These are phyloP conservation scores for Bombus huntii DNA, from an alignment of 1,140 invertebrate genomes.

Conservation along the genomic window DNA sequence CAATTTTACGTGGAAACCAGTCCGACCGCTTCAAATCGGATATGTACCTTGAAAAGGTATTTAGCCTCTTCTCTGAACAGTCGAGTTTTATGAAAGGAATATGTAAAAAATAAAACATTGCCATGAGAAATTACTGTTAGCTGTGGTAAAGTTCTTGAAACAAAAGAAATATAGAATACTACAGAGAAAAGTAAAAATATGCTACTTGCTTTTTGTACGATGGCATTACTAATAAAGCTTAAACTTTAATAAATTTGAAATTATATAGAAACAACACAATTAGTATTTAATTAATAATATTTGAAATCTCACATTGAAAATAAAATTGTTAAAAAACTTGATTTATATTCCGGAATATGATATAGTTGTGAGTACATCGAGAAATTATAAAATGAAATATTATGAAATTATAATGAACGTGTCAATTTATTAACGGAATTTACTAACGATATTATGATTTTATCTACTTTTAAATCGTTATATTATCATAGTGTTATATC, in stretches of 20 bases:
- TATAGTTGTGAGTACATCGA: background rate
- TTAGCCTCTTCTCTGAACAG: background rate
- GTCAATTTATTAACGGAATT: background rate
- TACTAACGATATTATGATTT: background rate
- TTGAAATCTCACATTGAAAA: background rate
- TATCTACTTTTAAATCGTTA: background rate
- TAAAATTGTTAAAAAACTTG: background rate
- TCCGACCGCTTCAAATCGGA: background rate
- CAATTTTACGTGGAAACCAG: background rate
- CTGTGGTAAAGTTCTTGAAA: background rate
- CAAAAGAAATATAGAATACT: background rate
- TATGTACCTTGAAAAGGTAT: constrained; percentile 41
- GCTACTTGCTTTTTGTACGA: background rate
- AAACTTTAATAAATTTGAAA: background rate
- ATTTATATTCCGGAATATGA: background rate
- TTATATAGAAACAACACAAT: background rate
- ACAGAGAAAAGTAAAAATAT: background rate
- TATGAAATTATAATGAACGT: background rate
- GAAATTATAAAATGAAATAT: background rate
- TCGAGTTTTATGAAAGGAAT: constrained; percentile 27
- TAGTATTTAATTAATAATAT: background rate
- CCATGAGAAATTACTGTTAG: background rate
- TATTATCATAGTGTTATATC: background rate
- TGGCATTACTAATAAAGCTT: background rate
- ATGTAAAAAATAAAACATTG: background rate